Percentiles rank a stretch among this genome's conserved stretches.
Conservation (phyloP, 2,888 invertebrate genomes). For the Chorisops tibialis region DNA sequence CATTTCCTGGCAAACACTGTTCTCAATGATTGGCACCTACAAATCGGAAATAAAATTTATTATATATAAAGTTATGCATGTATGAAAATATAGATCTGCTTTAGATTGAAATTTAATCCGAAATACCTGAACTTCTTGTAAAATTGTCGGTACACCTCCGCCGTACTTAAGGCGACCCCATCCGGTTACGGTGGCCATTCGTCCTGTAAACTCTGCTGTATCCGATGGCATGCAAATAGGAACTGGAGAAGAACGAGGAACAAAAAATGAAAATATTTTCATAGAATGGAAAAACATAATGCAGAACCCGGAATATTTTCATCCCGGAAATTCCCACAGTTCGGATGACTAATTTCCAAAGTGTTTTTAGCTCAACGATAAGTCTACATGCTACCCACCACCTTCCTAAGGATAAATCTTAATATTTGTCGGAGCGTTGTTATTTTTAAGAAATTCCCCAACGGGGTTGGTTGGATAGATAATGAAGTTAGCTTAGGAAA, state of each 20-base stretch:
- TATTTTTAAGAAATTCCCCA: too few species aligned
- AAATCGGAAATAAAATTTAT: neutral
- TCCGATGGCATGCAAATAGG: slow-evolving; percentile 88
- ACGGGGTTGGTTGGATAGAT: too few species aligned
- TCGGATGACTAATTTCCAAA: too few species aligned
- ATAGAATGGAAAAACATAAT: too few species aligned
- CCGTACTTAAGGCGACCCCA: slow-evolving; percentile 91
- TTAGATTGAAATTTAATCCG: neutral
- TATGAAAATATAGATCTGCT: neutral
- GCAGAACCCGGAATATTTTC: too few species aligned
- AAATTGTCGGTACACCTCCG: slow-evolving; percentile 82
- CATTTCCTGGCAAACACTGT: slow-evolving; percentile 90
- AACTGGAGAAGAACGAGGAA: slow-evolving; percentile 55
- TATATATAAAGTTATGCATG: neutral
- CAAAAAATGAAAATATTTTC: too few species aligned
- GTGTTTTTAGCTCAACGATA: too few species aligned
- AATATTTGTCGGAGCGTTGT: too few species aligned
- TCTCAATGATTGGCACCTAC: slow-evolving; percentile 85
- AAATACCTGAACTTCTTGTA: slow-evolving; percentile 79
- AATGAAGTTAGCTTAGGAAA: too few species aligned
- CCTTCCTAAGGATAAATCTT: too few species aligned
- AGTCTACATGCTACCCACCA: too few species aligned
- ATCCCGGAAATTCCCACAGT: too few species aligned
- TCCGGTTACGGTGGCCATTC: slow-evolving; percentile 85
- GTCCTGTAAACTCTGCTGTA: slow-evolving; percentile 75